A percentile compares a stretch with the other conserved stretches of the same genome.
Evolutionary conservation across 2,797 vertebrate species (phyloP).

Genomic region (Typhlichthys eigenmanni): DNA sequence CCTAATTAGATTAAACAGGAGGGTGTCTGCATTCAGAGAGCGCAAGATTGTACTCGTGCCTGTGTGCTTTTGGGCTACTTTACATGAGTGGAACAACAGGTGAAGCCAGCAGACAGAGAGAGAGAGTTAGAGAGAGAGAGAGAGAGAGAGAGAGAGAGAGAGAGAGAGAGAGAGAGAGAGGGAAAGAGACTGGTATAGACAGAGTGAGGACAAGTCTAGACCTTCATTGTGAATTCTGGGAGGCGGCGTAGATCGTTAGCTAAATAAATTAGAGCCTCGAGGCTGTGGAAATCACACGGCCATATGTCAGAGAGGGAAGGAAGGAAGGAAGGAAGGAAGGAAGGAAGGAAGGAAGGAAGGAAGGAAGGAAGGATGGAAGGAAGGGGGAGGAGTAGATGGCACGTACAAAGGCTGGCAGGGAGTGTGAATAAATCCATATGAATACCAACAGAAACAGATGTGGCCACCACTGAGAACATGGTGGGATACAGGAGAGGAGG

Average conservation of each 20-base stretch:
- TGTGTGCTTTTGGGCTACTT: constrained; percentile 10
- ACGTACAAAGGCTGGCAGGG: constrained; percentile 33
- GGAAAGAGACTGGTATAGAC: constrained; percentile 13
- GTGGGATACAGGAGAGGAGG: constrained; percentile 14
- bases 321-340: neutral
- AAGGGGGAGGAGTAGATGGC: constrained; percentile 21
- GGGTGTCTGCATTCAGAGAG: neutral
- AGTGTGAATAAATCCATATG: constrained; percentile 67
- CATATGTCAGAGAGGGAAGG: constrained; percentile 63
- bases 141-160: constrained; percentile 22
- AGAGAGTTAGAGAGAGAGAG: constrained; percentile 29
- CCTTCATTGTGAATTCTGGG: constrained; percentile 69
- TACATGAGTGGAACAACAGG: constrained; percentile 65
- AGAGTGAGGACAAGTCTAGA: constrained; percentile 46
- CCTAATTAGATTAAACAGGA: constrained; percentile 68
- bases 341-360: neutral
- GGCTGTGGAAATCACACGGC: constrained; percentile 74
- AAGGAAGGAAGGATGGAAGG: constrained; percentile 28
- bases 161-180: constrained; percentile 27
- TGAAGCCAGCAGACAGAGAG: constrained; percentile 45
- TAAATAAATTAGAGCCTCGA: constrained; percentile 74
- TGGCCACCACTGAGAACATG: constrained; percentile 36
- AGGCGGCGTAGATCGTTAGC: constrained; percentile 73
- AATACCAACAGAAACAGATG: constrained; percentile 55
- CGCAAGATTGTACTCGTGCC: neutral